These are phyloP conservation scores for Myripristis jacobus DNA, from an alignment of 2,797 vertebrate genomes.

Conservation along the genomic window DNA sequence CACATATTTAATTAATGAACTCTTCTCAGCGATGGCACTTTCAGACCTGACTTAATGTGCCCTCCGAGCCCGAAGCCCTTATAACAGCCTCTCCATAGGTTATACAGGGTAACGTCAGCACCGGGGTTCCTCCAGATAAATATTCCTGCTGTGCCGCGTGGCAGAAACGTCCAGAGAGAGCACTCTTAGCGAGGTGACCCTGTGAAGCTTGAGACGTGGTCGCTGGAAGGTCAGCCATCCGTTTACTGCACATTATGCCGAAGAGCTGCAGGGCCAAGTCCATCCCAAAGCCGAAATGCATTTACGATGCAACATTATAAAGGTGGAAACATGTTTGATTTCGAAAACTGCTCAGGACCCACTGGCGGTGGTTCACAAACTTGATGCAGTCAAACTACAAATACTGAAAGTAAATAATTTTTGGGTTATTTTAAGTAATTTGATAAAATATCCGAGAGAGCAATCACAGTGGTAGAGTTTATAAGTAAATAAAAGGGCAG, in stretches of 20 bases:
- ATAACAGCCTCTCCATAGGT: constrained; percentile 6
- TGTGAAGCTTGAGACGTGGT: constrained; percentile 4
- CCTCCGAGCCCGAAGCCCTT: constrained; percentile 1
- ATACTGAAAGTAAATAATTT: too few relatives aligned
- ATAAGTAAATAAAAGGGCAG: too few relatives aligned
- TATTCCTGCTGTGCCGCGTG: background rate
- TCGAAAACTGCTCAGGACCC: background rate
- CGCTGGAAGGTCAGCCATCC: too few relatives aligned
- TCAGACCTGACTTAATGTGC: constrained; percentile 39
- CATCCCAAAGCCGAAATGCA: background rate
- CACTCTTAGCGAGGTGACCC: background rate
- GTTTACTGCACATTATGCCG: constrained; percentile 13
- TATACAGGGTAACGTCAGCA: background rate
- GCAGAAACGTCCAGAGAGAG: background rate
- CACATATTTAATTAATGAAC: constrained; percentile 56
- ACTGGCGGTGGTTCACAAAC: too few relatives aligned
- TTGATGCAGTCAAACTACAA: too few relatives aligned
- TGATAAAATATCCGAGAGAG: too few relatives aligned
- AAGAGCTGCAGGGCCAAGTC: constrained; percentile 11
- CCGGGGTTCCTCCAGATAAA: background rate
- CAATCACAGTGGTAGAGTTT: too few relatives aligned
- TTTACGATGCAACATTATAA: background rate
- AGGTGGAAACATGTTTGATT: background rate
- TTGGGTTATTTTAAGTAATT: too few relatives aligned
- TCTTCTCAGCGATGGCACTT: constrained; percentile 29